Conservation (phyloP, 1,140 invertebrate species). For the Geopemphigus sp. region DNA sequence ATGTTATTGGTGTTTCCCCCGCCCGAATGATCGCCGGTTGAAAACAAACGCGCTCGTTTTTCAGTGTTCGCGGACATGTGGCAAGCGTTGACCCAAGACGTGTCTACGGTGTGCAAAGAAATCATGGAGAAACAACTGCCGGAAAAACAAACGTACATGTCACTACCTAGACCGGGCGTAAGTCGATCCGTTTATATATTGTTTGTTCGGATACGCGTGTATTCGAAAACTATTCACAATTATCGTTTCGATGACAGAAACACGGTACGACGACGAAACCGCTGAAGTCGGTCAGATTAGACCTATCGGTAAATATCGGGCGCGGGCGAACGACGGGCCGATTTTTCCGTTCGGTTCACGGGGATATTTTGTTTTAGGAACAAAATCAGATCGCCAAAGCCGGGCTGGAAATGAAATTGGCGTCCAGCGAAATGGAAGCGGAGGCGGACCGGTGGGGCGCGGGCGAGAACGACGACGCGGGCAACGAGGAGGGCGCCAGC, state of each 20-base stretch:
- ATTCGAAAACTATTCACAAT: too few species aligned
- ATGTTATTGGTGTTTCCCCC: not conserved
- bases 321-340: too few species aligned
- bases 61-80: constrained; percentile 94
- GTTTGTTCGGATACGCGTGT: not conserved
- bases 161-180: constrained; percentile 88
- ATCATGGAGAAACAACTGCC: constrained; percentile 81
- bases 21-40: too few species aligned
- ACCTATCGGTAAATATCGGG: constrained; percentile 68
- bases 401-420: constrained; percentile 94
- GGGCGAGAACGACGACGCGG: constrained; percentile 60
- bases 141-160: constrained; percentile 91
- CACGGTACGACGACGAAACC: constrained; percentile 93
- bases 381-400: constrained; percentile 97
- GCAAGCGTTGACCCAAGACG: constrained; percentile 87
- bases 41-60: constrained; percentile 47
- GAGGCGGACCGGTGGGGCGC: constrained; percentile 90
- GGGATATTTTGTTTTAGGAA: too few species aligned
- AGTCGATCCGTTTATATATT: constrained; percentile 58
- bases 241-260: constrained; percentile 68
- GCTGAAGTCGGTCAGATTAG: constrained; percentile 84
- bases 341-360: too few species aligned
- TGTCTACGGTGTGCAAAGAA: constrained; percentile 81
- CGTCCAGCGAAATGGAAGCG: constrained; percentile 94
- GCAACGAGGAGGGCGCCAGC: constrained; percentile 58